Evolutionary conservation across 2,113 vertebrate species (phyloP), one percentile per base, ranked within the genome.

Genomic region (Sinocyclocheilus rhinocerous): DNA sequence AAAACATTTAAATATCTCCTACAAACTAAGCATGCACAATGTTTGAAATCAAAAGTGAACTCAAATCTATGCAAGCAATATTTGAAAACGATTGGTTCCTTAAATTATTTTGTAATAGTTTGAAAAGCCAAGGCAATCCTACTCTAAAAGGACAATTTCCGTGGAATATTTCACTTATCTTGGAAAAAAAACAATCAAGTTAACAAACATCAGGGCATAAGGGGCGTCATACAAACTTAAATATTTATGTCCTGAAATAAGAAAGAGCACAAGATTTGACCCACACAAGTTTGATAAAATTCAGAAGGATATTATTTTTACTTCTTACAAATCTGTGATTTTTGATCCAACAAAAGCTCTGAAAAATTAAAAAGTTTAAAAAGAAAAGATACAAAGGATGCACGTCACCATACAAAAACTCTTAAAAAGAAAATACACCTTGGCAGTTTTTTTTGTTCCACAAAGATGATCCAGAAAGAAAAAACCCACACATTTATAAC

Each of bases 221-320:
- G 48, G 26, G 63, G 20, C 13, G 52, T 82, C 18, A 9, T 77
- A 85, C 45, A 78, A 89, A 81, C 83, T 76, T 89, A 89, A 87
- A 89, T 89, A 79, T 1, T 69, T 48, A 72, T 70, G 81, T 76
- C 16, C 72, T n/a, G 65, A 85, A 83, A 85, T 83, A 73, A 79
- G 69, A 83, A 59, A 55, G 76, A 88, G 78, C 26, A 83, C 48
- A 69, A 72, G 55, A 78, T 89, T 76, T 86, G 91, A 92, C 88
- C 92, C 36, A 59, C 42, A 93, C 91, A 93, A 92, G 91, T 95
- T 94, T 95, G 92, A 94, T 95, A 95, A 95, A 95, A 95, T 91
- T 92, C 89, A 91, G 52, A 93, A 90, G 89, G 91, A 84, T 87
- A 92, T 89, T 90, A 61, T 79, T 85, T 79, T 78, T 73, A 87